These are phyloP conservation scores for Xylocopa sonorina DNA, from an alignment of 1,140 invertebrate genomes.

Conservation along the genomic window DNA sequence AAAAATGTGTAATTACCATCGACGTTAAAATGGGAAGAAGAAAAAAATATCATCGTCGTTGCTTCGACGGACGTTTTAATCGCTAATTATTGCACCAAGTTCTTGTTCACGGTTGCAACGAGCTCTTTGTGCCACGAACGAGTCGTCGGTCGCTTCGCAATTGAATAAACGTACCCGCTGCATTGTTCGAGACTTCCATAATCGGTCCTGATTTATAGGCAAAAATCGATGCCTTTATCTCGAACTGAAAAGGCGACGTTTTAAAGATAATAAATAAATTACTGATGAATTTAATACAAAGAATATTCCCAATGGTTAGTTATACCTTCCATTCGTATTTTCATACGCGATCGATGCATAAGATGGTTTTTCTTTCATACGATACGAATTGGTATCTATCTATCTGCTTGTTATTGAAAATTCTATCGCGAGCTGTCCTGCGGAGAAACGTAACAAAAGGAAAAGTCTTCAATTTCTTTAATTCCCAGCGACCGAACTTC, in stretches of 20 bases:
- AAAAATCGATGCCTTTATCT: conserved; percentile 18
- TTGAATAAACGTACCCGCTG: not conserved
- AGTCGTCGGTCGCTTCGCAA: conserved; percentile 5
- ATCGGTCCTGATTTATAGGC: conserved; percentile 4
- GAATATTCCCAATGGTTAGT: not conserved
- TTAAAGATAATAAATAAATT: conserved; percentile 4
- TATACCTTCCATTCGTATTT: not conserved
- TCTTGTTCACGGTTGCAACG: conserved; percentile 11
- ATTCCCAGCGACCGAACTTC: too few relatives aligned
- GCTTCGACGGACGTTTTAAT: conserved; percentile 1
- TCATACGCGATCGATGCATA: not conserved
- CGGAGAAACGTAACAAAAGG: too few relatives aligned
- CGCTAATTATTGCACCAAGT: conserved; percentile 16
- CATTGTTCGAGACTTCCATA: conserved; percentile 10
- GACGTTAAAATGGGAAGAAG: conserved; percentile 1
- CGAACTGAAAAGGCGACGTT: not conserved
- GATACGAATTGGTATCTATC: not conserved
- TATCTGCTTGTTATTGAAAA: not conserved
- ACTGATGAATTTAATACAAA: conserved; percentile 8
- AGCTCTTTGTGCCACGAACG: conserved; percentile 13
- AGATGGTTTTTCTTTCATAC: not conserved
- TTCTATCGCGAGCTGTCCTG: too few relatives aligned
- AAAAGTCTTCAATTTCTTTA: too few relatives aligned
- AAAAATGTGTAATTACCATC: too few relatives aligned
- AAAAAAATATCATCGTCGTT: not conserved